phyloP scores from a whole-genome alignment of 2,888 invertebrate species.

The Tolmerus cingulatus region DNA sequence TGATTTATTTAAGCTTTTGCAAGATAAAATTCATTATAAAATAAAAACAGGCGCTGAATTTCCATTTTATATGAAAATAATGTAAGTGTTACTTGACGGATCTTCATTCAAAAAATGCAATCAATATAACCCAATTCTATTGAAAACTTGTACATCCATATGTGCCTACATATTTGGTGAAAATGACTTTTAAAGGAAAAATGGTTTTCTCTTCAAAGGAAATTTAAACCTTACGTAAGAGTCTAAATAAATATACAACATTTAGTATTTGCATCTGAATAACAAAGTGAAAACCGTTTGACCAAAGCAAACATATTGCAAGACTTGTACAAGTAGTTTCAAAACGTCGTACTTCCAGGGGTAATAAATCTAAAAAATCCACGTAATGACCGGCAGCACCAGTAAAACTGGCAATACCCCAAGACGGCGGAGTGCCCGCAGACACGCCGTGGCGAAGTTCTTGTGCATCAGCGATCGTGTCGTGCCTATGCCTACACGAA shows the following conservation, averaged over 20 bases:
- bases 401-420: conserved; percentile 12
- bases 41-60: no score
- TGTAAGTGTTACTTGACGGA: no score
- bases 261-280: not conserved
- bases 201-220: not conserved
- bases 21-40: no score
- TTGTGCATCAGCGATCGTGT: not conserved
- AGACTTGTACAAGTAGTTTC: not conserved
- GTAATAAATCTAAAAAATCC: conserved; percentile 9
- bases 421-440: not conserved
- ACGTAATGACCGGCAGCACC: not conserved
- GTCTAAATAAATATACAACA: not conserved
- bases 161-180: no score
- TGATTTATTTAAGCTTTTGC: no score
- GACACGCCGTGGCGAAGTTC: not conserved
- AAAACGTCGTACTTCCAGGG: not conserved
- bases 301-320: not conserved
- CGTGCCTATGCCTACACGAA: not conserved
- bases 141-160: not conserved
- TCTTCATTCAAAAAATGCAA: no score
- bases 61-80: no score
- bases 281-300: not conserved
- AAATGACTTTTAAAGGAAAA: not conserved
- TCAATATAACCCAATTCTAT: not conserved
- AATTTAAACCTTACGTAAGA: not conserved